Conservation (phyloP, 2,113 vertebrate species). For the Ellobius talpinus region DNA sequence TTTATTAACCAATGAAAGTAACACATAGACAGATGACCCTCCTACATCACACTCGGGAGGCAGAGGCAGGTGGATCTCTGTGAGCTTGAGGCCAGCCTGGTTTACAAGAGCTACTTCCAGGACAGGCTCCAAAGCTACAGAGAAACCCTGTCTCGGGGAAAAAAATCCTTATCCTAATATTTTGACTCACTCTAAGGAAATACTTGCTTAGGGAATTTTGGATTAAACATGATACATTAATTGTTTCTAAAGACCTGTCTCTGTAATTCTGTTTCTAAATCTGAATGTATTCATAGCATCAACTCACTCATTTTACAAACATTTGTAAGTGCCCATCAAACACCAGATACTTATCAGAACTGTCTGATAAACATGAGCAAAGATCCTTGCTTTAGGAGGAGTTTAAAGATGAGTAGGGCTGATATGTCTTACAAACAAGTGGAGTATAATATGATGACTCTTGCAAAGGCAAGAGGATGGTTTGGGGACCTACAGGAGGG, state of each 20-base stretch:
- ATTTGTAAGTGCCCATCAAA: constrained; percentile 17
- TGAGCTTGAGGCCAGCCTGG: too few species aligned
- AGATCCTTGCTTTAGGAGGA: background rate
- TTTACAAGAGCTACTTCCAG: too few species aligned
- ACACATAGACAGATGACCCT: too few species aligned
- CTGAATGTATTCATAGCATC: background rate
- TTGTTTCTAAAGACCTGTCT: constrained; percentile 38
- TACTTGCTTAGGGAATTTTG: constrained; percentile 35
- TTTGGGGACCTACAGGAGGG: constrained; percentile 2
- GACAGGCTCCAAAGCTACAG: too few species aligned
- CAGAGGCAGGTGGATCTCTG: too few species aligned
- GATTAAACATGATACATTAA: background rate
- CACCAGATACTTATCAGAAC: background rate
- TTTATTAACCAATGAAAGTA: too few species aligned
- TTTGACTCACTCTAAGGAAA: constrained; percentile 34
- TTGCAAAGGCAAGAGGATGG: background rate
- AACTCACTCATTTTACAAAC: constrained; percentile 7
- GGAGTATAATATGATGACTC: background rate
- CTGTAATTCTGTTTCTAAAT: constrained; percentile 53
- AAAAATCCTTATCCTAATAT: constrained; percentile 8
- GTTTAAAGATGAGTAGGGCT: background rate
- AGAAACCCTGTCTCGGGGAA: background rate
- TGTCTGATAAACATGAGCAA: background rate
- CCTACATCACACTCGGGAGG: too few species aligned
- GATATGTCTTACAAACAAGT: background rate